phyloP scores from a whole-genome alignment of 1,140 invertebrate genomes.

The Psix sp. region DNA sequence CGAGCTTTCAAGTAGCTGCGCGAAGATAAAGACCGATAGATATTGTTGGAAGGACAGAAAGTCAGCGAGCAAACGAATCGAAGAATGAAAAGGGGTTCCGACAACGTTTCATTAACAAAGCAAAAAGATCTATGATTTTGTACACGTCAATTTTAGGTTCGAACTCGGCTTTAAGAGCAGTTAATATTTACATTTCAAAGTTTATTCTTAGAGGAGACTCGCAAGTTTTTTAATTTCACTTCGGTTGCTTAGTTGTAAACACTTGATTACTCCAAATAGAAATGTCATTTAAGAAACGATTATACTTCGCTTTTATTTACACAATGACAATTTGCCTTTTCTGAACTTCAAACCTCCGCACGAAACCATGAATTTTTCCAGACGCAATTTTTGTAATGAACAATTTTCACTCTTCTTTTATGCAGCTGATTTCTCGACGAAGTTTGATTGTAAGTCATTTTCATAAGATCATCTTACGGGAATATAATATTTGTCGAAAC shows the following conservation, averaged over 20 bases:
- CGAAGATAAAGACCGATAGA: constrained; percentile 61
- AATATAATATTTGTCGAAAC: constrained; percentile 50
- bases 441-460: constrained; percentile 51
- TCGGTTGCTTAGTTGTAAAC: constrained; percentile 10
- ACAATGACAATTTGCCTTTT: not conserved
- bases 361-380: constrained; percentile 28
- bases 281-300: too few species aligned
- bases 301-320: too few species aligned
- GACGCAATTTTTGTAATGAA: constrained; percentile 22
- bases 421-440: constrained; percentile 39
- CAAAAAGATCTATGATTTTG: constrained; percentile 33
- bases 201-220: not conserved
- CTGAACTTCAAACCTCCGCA: too few species aligned
- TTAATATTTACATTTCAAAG: constrained; percentile 33
- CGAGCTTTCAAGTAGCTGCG: constrained; percentile 52
- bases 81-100: constrained; percentile 46
- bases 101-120: constrained; percentile 38
- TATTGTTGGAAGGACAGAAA: constrained; percentile 53
- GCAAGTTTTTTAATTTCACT: constrained; percentile 18
- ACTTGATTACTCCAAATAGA: constrained; percentile 7
- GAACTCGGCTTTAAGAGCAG: constrained; percentile 18
- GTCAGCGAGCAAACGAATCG: constrained; percentile 50
- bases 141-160: constrained; percentile 19
- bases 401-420: constrained; percentile 32
- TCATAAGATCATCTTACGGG: constrained; percentile 42